Conservation (phyloP, 2,797 vertebrate species). For the Platalea minor region DNA sequence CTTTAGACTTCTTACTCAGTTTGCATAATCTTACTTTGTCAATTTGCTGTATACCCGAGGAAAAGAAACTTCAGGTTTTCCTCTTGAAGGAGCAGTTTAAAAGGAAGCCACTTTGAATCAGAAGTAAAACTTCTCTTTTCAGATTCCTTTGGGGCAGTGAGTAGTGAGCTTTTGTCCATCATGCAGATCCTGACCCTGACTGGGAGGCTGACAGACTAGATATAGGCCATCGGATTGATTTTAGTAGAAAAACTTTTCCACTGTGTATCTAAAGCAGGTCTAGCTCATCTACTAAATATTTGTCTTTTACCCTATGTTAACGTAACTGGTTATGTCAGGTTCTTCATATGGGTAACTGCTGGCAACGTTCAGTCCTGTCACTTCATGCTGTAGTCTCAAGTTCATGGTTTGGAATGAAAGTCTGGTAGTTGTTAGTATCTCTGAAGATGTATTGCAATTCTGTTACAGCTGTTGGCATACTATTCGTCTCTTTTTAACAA, state of each 20-base stretch:
- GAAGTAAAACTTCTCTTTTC: background rate
- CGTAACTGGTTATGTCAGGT: background rate
- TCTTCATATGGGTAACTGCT: background rate
- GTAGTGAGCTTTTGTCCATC: background rate
- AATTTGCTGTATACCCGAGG: background rate
- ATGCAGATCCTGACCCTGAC: rapidly evolving
- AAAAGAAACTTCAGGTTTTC: background rate
- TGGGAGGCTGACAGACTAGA: background rate
- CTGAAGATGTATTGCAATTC: background rate
- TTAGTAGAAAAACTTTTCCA: rapidly evolving
- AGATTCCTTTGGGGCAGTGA: background rate
- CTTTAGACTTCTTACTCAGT: background rate
- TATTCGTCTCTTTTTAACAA: background rate
- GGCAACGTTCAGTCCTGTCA: background rate
- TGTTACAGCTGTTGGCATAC: background rate
- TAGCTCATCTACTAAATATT: background rate
- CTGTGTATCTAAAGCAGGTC: background rate
- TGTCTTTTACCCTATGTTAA: background rate
- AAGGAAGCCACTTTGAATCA: background rate
- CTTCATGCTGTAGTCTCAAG: rapidly evolving
- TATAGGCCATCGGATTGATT: background rate
- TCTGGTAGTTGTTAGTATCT: background rate
- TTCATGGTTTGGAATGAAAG: background rate
- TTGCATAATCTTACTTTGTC: background rate
- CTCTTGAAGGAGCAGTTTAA: background rate